phyloP scores from a whole-genome alignment of 2,888 invertebrate genomes.

The Lepidochrysops patricia region DNA sequence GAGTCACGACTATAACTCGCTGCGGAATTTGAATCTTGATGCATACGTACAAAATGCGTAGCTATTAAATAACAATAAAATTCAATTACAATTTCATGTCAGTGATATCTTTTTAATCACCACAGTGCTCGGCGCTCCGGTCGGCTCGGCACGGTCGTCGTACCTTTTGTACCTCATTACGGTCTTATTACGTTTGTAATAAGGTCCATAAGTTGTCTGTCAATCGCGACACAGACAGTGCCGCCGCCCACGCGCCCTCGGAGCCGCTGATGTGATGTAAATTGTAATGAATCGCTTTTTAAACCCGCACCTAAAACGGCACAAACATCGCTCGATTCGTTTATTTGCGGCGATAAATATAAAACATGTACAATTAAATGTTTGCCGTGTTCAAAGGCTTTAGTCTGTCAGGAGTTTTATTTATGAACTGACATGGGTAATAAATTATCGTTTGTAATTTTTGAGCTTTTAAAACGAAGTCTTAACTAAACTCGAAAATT shows the following conservation, averaged over 20 bases:
- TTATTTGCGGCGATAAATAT: slow-evolving; percentile 3
- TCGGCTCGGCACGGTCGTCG: not conserved
- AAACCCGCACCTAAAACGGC: not conserved
- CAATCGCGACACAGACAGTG: not conserved
- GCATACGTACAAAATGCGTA: not conserved
- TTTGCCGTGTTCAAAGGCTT: not conserved
- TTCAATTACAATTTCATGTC: not conserved
- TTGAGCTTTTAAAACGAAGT: not conserved
- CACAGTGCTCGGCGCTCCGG: not conserved
- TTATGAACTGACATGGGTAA: not conserved
- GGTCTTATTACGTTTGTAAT: not conserved
- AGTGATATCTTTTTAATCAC: not conserved
- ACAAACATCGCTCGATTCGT: not conserved
- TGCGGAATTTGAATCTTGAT: not conserved
- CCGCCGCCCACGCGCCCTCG: not conserved
- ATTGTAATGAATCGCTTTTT: slow-evolving; percentile 1
- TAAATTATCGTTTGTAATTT: not conserved
- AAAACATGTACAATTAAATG: not conserved
- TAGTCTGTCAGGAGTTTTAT: not conserved
- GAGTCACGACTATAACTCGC: not conserved
- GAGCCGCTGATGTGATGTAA: not conserved
- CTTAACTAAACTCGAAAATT: not conserved
- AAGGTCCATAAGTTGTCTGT: not conserved
- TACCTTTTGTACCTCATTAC: not conserved
- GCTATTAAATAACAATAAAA: slow-evolving; percentile 1